These are phyloP conservation scores for Slavum lentiscoides DNA, from an alignment of 2,888 invertebrate species.

Conservation along the genomic window DNA sequence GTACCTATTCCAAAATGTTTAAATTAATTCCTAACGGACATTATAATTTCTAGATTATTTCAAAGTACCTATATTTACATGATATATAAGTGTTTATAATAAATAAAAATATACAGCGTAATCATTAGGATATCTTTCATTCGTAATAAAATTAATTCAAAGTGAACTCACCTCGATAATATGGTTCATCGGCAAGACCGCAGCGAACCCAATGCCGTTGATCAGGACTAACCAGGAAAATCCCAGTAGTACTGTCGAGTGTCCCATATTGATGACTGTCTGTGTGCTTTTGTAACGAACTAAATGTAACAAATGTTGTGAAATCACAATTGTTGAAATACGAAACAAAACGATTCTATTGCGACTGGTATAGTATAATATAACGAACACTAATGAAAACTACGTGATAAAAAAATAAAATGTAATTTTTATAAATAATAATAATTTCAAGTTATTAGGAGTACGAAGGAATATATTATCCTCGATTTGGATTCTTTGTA, in stretches of 20 bases:
- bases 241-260: slow-evolving; percentile 23
- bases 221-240: slow-evolving; percentile 38
- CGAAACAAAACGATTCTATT: background rate
- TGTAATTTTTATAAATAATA: background rate
- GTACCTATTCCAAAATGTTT: too few species aligned
- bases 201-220: slow-evolving; percentile 29
- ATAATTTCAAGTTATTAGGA: slow-evolving; percentile 36
- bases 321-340: background rate
- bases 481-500: slow-evolving; percentile 29
- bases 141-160: background rate
- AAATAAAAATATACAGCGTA: background rate
- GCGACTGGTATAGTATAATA: background rate
- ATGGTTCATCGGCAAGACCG: slow-evolving; percentile 37
- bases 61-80: too few species aligned
- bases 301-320: slow-evolving; percentile 6
- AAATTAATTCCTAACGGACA: too few species aligned
- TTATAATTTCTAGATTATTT: too few species aligned
- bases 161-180: slow-evolving; percentile 33
- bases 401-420: background rate
- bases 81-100: too few species aligned
- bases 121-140: background rate
- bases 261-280: slow-evolving; percentile 24
- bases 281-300: slow-evolving; percentile 23
- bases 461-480: slow-evolving; percentile 38
- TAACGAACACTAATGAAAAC: slow-evolving; percentile 2